These are phyloP conservation scores for Quiscalus mexicanus DNA, from an alignment of 2,113 vertebrate genomes.

Conservation along the genomic window DNA sequence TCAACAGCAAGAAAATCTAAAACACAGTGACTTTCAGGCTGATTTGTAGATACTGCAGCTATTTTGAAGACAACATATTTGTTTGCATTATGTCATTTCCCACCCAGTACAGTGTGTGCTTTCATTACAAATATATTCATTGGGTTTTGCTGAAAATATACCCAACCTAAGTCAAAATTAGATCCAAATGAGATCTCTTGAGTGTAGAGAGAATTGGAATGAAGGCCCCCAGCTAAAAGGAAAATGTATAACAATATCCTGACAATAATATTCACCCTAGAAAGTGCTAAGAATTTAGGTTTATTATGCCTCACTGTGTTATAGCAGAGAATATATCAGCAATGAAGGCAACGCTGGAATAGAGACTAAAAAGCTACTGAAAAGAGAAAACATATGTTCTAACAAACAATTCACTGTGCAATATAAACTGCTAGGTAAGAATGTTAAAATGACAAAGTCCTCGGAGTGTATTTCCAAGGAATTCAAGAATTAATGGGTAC, in stretches of 20 bases:
- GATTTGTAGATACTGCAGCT: neutral
- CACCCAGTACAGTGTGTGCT: neutral
- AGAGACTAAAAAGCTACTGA: neutral
- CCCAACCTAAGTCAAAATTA: constrained; percentile 5
- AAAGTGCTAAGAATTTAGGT: constrained; percentile 18
- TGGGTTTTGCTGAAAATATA: constrained; percentile 1
- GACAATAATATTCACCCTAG: constrained; percentile 12
- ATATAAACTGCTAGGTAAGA: constrained; percentile 5
- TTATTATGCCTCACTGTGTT: neutral
- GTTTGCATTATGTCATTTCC: constrained; percentile 45
- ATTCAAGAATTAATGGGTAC: neutral
- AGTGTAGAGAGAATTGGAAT: neutral
- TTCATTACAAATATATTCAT: constrained; percentile 8
- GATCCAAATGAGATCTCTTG: constrained; percentile 42
- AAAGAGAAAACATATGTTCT: constrained; percentile 1
- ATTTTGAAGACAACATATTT: constrained; percentile 41
- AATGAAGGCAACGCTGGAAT: neutral
- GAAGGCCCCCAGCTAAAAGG: neutral
- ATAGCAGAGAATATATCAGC: neutral
- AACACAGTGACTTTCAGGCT: neutral
- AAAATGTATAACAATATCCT: constrained; percentile 26
- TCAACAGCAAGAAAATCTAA: neutral
- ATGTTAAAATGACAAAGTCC: neutral
- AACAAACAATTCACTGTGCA: neutral
- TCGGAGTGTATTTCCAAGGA: neutral